Evolutionary conservation across 2,797 vertebrate species (phyloP).

Genomic region (Sebastes kiyomatsui): DNA sequence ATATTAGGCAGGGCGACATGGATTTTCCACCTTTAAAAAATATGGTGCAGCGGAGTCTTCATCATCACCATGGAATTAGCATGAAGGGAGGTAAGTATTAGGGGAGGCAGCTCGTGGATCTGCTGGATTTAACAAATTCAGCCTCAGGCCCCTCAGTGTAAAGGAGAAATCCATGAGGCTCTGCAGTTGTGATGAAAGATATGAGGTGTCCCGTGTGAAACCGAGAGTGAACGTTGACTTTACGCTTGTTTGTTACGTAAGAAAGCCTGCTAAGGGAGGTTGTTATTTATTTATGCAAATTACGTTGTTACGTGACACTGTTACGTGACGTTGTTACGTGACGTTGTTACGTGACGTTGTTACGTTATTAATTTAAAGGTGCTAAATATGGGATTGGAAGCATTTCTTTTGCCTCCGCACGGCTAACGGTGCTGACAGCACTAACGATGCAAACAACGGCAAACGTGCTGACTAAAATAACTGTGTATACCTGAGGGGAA

Average conservation of each 20-base stretch:
- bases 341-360: too few species aligned
- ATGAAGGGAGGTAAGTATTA: slow-evolving; percentile 13
- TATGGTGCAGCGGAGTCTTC: not conserved
- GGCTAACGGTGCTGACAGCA: too few species aligned
- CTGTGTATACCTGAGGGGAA: too few species aligned
- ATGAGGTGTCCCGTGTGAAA: not conserved
- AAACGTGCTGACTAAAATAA: too few species aligned
- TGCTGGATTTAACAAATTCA: slow-evolving; percentile 32
- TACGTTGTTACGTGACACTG: not conserved
- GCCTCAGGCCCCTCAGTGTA: not conserved
- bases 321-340: rapidly evolving
- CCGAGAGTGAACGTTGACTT: rapidly evolving
- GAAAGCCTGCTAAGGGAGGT: not conserved
- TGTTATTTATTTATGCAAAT: not conserved
- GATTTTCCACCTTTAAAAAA: slow-evolving; percentile 42
- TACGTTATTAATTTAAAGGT: too few species aligned
- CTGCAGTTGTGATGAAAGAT: not conserved
- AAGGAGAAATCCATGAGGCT: not conserved
- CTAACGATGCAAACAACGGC: too few species aligned
- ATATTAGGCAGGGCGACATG: slow-evolving; percentile 9
- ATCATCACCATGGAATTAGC: slow-evolving; percentile 27
- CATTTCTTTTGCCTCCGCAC: too few species aligned
- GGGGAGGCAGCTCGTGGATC: slow-evolving; percentile 3
- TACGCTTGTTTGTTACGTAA: not conserved
- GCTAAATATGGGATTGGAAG: too few species aligned